Evolutionary conservation across 2,797 vertebrate genomes (phyloP).

Genomic region (Meda fulgida): DNA sequence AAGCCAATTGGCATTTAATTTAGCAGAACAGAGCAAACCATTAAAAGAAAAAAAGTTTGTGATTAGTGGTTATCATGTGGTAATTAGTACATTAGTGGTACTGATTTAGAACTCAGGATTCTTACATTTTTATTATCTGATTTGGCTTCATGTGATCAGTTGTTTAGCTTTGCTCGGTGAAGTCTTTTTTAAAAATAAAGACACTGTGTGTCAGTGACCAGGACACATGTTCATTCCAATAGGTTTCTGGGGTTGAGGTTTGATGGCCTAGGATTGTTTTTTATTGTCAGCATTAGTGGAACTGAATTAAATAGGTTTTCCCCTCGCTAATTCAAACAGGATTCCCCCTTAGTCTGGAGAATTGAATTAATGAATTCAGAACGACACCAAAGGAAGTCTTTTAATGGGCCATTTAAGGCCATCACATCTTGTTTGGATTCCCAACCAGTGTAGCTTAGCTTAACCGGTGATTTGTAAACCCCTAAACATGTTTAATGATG

Average conservation of each 20-base stretch:
- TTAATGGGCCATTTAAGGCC: slow-evolving; percentile 17
- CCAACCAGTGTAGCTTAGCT: background rate
- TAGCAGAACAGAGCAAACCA: background rate
- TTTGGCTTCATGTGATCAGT: background rate
- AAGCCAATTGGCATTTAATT: background rate
- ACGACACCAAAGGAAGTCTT: slow-evolving; percentile 17
- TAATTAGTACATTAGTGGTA: no score
- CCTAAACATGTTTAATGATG: background rate
- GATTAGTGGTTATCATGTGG: background rate
- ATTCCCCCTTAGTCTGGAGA: slow-evolving; percentile 40
- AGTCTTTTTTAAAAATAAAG: background rate
- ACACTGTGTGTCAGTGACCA: background rate
- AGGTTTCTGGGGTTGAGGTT: slow-evolving; percentile 52
- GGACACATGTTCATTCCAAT: slow-evolving; percentile 41
- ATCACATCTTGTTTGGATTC: slow-evolving; percentile 26
- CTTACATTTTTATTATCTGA: background rate
- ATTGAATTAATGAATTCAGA: slow-evolving; percentile 42
- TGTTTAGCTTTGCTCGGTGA: background rate
- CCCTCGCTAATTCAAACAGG: slow-evolving; percentile 44
- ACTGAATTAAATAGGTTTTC: slow-evolving; percentile 51
- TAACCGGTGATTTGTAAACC: background rate
- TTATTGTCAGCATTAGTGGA: slow-evolving; percentile 57
- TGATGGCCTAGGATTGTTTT: slow-evolving; percentile 47
- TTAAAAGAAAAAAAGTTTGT: background rate
- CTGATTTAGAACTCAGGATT: background rate